A percentile compares a stretch with the other conserved stretches of the same genome.
phyloP scores from a whole-genome alignment of 2,888 invertebrate species.

The Myopa tessellatipennis region DNA sequence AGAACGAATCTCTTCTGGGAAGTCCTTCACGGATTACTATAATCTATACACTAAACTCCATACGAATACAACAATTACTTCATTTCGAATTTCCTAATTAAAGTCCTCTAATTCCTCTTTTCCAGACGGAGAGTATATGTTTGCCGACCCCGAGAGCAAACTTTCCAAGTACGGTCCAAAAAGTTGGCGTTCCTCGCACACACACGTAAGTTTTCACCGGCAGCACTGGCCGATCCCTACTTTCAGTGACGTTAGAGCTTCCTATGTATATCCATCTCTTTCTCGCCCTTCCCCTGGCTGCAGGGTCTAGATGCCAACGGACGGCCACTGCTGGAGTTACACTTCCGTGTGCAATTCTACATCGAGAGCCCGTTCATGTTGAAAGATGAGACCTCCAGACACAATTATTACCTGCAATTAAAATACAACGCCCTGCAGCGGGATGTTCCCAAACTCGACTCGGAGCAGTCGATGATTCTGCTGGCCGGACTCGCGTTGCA shows the following conservation, averaged over 20 bases:
- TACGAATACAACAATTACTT: too few relatives aligned
- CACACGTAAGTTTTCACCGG: constrained; percentile 77
- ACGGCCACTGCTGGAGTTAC: constrained; percentile 87
- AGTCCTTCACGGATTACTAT: too few relatives aligned
- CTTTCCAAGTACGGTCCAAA: constrained; percentile 96
- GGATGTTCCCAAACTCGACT: constrained; percentile 71
- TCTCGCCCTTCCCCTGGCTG: constrained; percentile 31
- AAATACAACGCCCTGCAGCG: constrained; percentile 85
- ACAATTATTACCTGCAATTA: constrained; percentile 95
- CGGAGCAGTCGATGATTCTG: constrained; percentile 77
- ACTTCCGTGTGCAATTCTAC: constrained; percentile 93
- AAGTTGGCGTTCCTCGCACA: constrained; percentile 94
- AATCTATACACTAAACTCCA: too few relatives aligned
- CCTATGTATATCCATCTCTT: constrained; percentile 4
- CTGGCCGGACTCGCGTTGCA: constrained; percentile 92
- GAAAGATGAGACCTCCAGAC: constrained; percentile 90
- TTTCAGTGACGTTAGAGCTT: not conserved
- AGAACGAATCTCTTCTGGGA: too few relatives aligned
- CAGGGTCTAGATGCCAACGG: constrained; percentile 92
- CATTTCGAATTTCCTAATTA: too few relatives aligned
- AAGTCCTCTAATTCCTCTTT: constrained; percentile 52
- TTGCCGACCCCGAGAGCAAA: constrained; percentile 94
- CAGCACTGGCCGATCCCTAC: too few relatives aligned
- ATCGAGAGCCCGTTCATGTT: constrained; percentile 91
- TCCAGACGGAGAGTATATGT: constrained; percentile 95